Base-by-base conservation (phyloP, 2,888 invertebrate genomes). In the Sialis fuliginosa region DNA sequence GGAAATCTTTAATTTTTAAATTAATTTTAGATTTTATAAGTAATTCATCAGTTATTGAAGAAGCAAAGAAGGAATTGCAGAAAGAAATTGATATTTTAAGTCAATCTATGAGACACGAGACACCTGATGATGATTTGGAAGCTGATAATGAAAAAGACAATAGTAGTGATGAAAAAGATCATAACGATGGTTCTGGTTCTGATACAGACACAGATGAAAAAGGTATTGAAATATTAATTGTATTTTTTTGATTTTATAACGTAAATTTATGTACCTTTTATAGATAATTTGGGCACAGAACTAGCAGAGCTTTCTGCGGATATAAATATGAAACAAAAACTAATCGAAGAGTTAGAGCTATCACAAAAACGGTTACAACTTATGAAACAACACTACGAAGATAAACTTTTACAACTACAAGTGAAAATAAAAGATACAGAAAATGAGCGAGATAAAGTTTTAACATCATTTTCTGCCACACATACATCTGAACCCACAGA, bases 271-370 rank as follows among this genome's bases (percentile, higher is more conserved):
- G 39, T 33, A 49, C 39, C 6, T 44, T 12, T 30, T 6, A 69
- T 71, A 50, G 72, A 68, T 40, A 75, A 77, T 37, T 75, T 81
- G 51, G 75, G 86, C 53, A 84, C 85, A 33, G 89, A 93, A 61
- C 68, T 97, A 49, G 86, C 90, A 9, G 84, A 86, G 7, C 67
- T 97, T 10, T 92, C 90, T 48, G 86, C 86, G 42, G 92, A 96
- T 64, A 96, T 97, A 53, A 88, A 88, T 60, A 85, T 93, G 47
- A 97, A 97, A 62, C 87, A 93, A 54, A 83, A 89, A 48, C 70
- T 97, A 41, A 93, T 98, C 52, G 91, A 92, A 57, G 92, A 96
- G 58, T 65, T 97, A 53, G 96, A 97, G 62, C 67, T 81, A 48
- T 89, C 89, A 0, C 92, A 96, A 61, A 75, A 85, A 46, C 71